phyloP scores from a whole-genome alignment of 2,113 vertebrate genomes.

The Oryzias celebensis region DNA sequence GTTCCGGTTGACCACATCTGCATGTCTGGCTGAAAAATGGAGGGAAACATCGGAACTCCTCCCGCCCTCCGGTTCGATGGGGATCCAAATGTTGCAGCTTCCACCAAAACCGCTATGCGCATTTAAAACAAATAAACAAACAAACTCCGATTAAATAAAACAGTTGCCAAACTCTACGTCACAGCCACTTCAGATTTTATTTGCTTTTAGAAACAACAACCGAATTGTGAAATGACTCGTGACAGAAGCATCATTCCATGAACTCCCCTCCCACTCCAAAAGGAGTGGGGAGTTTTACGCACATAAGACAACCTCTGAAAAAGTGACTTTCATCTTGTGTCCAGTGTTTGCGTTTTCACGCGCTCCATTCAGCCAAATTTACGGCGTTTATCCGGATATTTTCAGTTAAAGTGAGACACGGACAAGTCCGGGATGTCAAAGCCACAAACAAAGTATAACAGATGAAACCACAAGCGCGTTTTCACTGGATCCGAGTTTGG shows the following conservation, averaged over 20 bases:
- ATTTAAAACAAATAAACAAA: too few relatives aligned
- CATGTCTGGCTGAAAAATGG: conserved; percentile 54
- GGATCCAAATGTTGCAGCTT: too few relatives aligned
- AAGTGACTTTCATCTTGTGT: neutral
- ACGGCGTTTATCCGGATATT: too few relatives aligned
- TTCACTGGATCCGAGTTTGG: too few relatives aligned
- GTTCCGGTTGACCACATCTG: conserved; percentile 66
- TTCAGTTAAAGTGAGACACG: too few relatives aligned
- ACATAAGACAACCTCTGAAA: neutral
- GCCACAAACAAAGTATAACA: too few relatives aligned
- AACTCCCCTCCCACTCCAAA: conserved; percentile 30
- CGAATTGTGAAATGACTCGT: neutral
- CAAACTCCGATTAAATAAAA: neutral
- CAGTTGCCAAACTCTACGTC: neutral
- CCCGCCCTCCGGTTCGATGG: neutral
- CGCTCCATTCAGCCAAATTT: too few relatives aligned
- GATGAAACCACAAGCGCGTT: too few relatives aligned
- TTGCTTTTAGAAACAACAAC: neutral
- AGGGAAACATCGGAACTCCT: conserved; percentile 42
- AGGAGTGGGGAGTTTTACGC: conserved; percentile 24
- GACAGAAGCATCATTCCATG: neutral
- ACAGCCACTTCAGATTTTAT: conserved; percentile 11
- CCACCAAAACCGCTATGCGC: too few relatives aligned
- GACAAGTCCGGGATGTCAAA: too few relatives aligned
- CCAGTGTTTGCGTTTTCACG: too few relatives aligned